Conservation (phyloP, 2,113 vertebrate species). For the Eurystomus gularis region DNA sequence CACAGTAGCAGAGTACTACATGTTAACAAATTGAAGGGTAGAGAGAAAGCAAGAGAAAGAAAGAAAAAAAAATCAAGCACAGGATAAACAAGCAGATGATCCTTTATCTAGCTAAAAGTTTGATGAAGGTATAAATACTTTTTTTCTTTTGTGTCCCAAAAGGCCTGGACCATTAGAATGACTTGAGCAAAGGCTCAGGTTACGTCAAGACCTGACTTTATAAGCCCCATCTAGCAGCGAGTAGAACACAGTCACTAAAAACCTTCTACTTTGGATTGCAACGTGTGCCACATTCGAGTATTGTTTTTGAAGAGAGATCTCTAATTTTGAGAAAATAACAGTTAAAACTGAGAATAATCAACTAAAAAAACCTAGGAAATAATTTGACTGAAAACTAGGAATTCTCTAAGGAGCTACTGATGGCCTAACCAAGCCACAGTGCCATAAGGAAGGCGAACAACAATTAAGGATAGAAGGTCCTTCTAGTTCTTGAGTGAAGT, state of each 20-base stretch:
- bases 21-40: neutral
- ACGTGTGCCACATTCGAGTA: too few relatives aligned
- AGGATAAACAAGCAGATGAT: neutral
- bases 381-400: neutral
- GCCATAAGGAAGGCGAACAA: neutral
- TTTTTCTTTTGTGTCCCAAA: neutral
- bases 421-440: neutral
- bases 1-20: neutral
- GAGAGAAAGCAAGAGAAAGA: neutral
- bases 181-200: neutral
- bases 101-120: neutral
- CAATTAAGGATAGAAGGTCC: neutral
- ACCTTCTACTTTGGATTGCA: neutral
- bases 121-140: neutral
- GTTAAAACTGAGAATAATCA: neutral
- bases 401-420: neutral
- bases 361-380: neutral
- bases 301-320: neutral
- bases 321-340: neutral
- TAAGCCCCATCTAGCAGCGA: neutral
- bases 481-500: neutral
- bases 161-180: neutral
- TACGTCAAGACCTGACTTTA: neutral
- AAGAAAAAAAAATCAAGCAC: neutral
- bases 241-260: neutral